Base-by-base conservation (phyloP, 2,888 invertebrate species). In the Selenia dentaria region DNA sequence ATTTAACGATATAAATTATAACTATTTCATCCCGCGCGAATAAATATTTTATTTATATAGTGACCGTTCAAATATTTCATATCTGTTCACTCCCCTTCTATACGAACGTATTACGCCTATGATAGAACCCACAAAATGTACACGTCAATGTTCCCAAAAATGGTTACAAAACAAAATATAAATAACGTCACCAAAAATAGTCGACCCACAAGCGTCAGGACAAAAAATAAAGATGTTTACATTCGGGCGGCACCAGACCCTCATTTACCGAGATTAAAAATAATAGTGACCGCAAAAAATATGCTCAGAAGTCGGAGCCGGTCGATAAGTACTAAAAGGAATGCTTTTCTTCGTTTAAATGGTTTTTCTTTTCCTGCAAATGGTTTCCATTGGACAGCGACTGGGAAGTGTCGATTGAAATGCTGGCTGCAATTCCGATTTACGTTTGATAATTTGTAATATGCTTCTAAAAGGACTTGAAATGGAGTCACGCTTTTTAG, bases 391-490 rank as follows among this genome's bases (percentile, higher is more conserved):
- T 22, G n/a, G 18, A 9, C 29, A 26, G 8, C 32, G 27, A 33
- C 29, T 39, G 26, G 26, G 16, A 31, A 20, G 11, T 18, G 20
- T 10, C 46, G 34, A 35, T 39, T 24, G 39, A 34, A 32, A 20
- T 27, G 9, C 18, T n/a, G 25, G 24, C 25, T 35, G 29, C 39
- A 14, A 37, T 32, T 27, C 32, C 16, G 31, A 29, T 31, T 39
- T 46, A 24, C 20, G n/a, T 11, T 39, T 14, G 24, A 31, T 27
- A 29, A 38, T 24, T 11, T 34, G 38, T 45, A 39, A 45, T 45
- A 31, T 45, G 32, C 39, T 39, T 29, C 29, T 28, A 39, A 39
- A 46, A 25, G 36, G 37, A 29, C 31, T 31, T 16, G 2, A 4
- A 22, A 6, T 22, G 9, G 10, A 28, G 22, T 16, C 12, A 9